These are phyloP conservation scores for Xestia sexstrigata DNA, from an alignment of 2,888 invertebrate species.

Conservation along the genomic window DNA sequence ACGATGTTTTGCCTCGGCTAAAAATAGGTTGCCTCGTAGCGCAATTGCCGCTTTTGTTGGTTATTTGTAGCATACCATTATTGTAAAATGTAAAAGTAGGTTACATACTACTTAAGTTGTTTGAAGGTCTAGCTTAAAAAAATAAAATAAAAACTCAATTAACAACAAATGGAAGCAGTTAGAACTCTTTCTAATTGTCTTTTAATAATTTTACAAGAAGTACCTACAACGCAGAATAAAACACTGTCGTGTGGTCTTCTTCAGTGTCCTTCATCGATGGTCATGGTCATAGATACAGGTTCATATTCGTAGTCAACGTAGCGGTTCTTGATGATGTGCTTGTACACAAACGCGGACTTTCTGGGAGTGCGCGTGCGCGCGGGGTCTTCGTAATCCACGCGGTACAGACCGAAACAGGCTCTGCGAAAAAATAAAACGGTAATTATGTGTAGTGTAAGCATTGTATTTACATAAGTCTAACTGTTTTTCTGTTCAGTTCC, in stretches of 20 bases:
- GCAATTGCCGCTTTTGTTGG: no score
- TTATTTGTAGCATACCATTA: no score
- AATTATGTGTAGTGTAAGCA: background rate
- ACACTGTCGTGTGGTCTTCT: no score
- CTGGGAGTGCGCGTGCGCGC: slow-evolving; percentile 92
- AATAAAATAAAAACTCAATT: background rate
- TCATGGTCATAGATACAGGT: slow-evolving; percentile 76
- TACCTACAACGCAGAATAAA: background rate
- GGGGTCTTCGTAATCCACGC: slow-evolving; percentile 92
- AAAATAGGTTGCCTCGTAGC: no score
- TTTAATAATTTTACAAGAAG: background rate
- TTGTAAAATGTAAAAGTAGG: no score
- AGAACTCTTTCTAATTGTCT: background rate
- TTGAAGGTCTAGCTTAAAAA: background rate
- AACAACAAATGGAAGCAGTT: background rate
- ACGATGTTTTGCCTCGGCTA: no score
- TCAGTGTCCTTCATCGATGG: slow-evolving; percentile 76
- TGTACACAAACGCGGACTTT: slow-evolving; percentile 91
- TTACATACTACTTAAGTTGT: no score
- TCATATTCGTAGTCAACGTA: slow-evolving; percentile 78
- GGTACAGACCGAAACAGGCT: slow-evolving; percentile 92
- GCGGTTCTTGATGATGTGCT: slow-evolving; percentile 87
- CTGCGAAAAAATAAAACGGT: slow-evolving; percentile 79
- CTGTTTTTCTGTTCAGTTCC: background rate
- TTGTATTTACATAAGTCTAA: background rate